Evolutionary conservation across 2,888 invertebrate species (phyloP).

Genomic region (Autographa gamma): DNA sequence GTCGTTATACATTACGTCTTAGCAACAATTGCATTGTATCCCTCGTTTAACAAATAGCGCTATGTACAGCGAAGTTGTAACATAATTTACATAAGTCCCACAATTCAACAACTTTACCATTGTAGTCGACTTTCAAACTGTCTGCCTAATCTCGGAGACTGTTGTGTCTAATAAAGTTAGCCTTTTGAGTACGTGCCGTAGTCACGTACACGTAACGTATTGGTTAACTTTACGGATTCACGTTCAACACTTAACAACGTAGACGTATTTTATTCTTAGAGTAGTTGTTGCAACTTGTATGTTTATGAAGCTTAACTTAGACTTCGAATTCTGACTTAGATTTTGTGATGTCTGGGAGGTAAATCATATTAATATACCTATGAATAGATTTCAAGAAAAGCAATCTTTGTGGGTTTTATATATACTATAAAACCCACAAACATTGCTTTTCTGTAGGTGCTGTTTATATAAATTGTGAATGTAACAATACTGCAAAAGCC

Average conservation of each 20-base stretch:
- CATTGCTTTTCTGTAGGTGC: too few relatives aligned
- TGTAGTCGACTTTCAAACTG: constrained; percentile 33
- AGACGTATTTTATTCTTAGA: constrained; percentile 8
- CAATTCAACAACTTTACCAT: constrained; percentile 31
- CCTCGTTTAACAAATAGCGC: constrained; percentile 3
- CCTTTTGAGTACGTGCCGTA: constrained; percentile 28
- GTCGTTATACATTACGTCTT: not conserved
- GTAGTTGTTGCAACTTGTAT: not conserved
- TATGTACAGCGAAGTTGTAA: constrained; percentile 1
- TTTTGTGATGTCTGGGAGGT: not conserved
- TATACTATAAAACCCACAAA: too few relatives aligned
- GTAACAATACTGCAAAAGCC: too few relatives aligned
- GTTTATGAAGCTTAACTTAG: constrained; percentile 5
- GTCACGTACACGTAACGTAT: constrained; percentile 27
- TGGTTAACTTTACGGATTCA: constrained; percentile 11
- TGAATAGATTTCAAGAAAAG: too few relatives aligned
- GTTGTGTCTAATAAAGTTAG: constrained; percentile 23
- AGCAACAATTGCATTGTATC: not conserved
- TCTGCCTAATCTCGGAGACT: constrained; percentile 35
- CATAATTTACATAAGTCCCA: constrained; percentile 33
- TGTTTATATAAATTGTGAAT: too few relatives aligned
- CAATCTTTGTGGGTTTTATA: too few relatives aligned
- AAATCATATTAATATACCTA: too few relatives aligned
- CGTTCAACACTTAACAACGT: constrained; percentile 6
- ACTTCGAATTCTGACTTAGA: not conserved